Conservation (phyloP, 2,888 invertebrate genomes). For the Tridacna gigas region DNA sequence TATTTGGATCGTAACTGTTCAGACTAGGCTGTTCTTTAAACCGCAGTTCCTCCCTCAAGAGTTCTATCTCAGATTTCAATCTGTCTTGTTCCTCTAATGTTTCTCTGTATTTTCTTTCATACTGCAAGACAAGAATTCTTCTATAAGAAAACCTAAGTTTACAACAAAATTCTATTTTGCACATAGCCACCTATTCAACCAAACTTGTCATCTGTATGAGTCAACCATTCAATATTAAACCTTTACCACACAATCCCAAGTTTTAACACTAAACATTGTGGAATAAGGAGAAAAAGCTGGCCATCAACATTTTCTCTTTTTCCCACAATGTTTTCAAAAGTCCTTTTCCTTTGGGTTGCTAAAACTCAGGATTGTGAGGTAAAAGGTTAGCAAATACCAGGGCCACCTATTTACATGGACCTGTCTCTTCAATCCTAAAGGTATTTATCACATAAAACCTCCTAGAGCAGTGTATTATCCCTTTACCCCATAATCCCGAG, state of each 20-base stretch:
- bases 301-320: background rate
- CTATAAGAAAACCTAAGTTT: too few species aligned
- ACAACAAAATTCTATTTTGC: too few species aligned
- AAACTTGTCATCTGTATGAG: too few species aligned
- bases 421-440: too few species aligned
- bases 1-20: slow-evolving; percentile 78
- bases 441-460: too few species aligned
- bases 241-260: too few species aligned
- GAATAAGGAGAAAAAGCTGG: background rate
- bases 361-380: background rate
- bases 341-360: background rate
- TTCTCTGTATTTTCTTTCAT: slow-evolving; percentile 71
- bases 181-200: too few species aligned
- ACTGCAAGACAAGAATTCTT: slow-evolving; percentile 51
- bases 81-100: slow-evolving; percentile 81
- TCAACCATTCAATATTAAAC: too few species aligned
- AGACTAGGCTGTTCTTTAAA: slow-evolving; percentile 62
- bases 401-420: too few species aligned
- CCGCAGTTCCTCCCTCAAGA: slow-evolving; percentile 69
- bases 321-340: background rate
- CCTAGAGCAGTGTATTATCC: too few species aligned
- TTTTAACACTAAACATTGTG: too few species aligned
- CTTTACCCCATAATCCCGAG: too few species aligned
- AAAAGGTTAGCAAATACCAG: background rate
- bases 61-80: slow-evolving; percentile 78